Base-by-base conservation (phyloP, 2,113 vertebrate genomes). In the Struthio camelus region DNA sequence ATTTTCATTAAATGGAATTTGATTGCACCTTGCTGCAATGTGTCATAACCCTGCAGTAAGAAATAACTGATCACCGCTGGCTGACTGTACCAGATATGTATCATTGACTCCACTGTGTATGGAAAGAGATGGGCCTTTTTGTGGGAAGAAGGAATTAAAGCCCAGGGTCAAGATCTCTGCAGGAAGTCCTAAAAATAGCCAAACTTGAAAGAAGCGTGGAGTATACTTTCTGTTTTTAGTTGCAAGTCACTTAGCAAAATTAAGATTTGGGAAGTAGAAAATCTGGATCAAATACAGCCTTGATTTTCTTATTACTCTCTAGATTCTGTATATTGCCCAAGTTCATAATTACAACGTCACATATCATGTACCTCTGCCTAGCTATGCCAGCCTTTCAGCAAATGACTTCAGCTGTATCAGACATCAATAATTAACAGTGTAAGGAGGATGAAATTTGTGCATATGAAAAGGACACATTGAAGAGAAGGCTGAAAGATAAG, bases 101-200 rank as follows among this genome's bases (percentile, higher is more conserved):
- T 93, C 93, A 95, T 25, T 93, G 85, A 59, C 75, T 96, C 79
- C 44, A 66, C 67, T 38, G 65, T 34, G 79, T 38, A 70, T 46
- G 73, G 79, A 48, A 95, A 51, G 75, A 86, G 81, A 90, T 80
- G 54, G 89, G 75, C 44, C 64, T 92, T 80, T 87, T 92, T 89
- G 86, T 87, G 83, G 79, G 70, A 76, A 96, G 64, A 61, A 94
- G 46, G 84, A 96, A 94, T 87, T 87, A 81, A 85, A 92, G 58
- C 66, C 36, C 34, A 82, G 19, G 73, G 92, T 86, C 95, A 96
- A 96, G 69, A 87, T 84, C 90, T 81, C 90, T 76, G 56, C 80
- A 90, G 86, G 94, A 94, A 93, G 90, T 69, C 53, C 96, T 94
- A 95, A 96, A 96, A 96, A 94, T 79, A 96, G 77, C 14, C 65